These are phyloP conservation scores for Scophthalmus maximus DNA, from an alignment of 2,113 vertebrate genomes.

Conservation along the genomic window DNA sequence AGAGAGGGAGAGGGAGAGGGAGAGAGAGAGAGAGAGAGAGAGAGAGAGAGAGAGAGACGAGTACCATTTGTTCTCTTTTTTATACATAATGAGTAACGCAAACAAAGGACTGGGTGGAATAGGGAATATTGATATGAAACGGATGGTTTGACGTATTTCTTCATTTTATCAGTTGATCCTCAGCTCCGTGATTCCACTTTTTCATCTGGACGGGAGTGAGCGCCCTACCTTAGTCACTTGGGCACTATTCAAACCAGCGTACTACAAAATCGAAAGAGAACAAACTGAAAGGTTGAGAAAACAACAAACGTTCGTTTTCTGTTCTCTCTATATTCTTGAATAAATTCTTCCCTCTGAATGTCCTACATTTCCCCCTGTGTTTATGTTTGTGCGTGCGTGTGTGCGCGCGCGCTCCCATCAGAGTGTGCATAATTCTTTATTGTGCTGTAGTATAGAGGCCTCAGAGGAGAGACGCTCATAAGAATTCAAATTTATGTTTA, in stretches of 20 bases:
- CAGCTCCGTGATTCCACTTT: slow-evolving; percentile 28
- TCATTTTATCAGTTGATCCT: too few species aligned
- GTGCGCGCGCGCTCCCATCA: slow-evolving; percentile 1
- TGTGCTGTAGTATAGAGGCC: slow-evolving; percentile 53
- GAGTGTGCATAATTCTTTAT: slow-evolving; percentile 51
- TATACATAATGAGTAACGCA: too few species aligned
- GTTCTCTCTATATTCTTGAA: slow-evolving; percentile 53
- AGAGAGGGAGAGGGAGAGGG: slow-evolving; percentile 24
- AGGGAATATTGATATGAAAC: too few species aligned
- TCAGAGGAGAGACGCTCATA: slow-evolving; percentile 52
- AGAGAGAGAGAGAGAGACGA: slow-evolving; percentile 8
- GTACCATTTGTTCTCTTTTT: slow-evolving; percentile 7
- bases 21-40: slow-evolving; percentile 13
- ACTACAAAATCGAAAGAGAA: slow-evolving; percentile 20
- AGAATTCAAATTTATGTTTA: slow-evolving; percentile 73
- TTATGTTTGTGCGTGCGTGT: slow-evolving; percentile 3
- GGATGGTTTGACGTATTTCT: too few species aligned
- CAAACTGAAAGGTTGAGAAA: slow-evolving; percentile 44
- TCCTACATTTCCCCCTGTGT: slow-evolving; percentile 64
- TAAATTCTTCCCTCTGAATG: slow-evolving; percentile 64
- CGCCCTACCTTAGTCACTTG: slow-evolving; percentile 14
- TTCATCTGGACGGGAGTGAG: too few species aligned
- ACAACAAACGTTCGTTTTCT: too few species aligned
- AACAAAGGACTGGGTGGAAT: too few species aligned
- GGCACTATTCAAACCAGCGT: not conserved